A percentile compares a stretch with the other conserved stretches of the same genome.
These are phyloP conservation scores for Aurelia aurita complex sp. Pacific DNA, from an alignment of 30 jellyfish, hydroid and myxozoan genomes.

Conservation along the genomic window DNA sequence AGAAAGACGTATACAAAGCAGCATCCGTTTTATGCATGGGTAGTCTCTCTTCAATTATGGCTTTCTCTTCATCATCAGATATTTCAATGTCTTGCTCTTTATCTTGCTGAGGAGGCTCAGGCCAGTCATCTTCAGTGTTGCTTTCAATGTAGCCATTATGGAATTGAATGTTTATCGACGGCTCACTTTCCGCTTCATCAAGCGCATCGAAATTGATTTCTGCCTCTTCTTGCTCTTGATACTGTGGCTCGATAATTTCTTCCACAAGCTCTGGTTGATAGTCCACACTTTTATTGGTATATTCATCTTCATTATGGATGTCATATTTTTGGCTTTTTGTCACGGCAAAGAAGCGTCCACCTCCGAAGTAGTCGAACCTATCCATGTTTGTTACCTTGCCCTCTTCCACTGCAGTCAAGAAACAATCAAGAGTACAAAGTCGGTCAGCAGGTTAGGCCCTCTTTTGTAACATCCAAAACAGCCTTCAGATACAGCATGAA, in stretches of 20 bases:
- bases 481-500: not conserved
- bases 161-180: too few relatives aligned
- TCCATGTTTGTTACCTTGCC: constrained; percentile 30
- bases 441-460: not conserved
- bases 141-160: too few relatives aligned
- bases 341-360: constrained; percentile 60
- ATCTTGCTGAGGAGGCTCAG: not conserved
- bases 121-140: too few relatives aligned
- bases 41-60: not conserved
- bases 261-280: too few relatives aligned
- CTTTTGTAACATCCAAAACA: too few relatives aligned
- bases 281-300: too few relatives aligned
- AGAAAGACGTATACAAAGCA: constrained; percentile 59
- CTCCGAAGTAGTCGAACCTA: constrained; percentile 32
- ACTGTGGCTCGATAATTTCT: too few relatives aligned
- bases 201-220: too few relatives aligned
- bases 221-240: too few relatives aligned
- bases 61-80: not conserved
- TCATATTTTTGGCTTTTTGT: constrained; percentile 9
- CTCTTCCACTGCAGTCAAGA: not conserved
- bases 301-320: constrained; percentile 1
- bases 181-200: too few relatives aligned
- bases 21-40: constrained; percentile 11
- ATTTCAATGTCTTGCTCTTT: not conserved
- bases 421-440: not conserved